Base-by-base conservation (phyloP, 2,113 vertebrate genomes). In the Felis chaus region DNA sequence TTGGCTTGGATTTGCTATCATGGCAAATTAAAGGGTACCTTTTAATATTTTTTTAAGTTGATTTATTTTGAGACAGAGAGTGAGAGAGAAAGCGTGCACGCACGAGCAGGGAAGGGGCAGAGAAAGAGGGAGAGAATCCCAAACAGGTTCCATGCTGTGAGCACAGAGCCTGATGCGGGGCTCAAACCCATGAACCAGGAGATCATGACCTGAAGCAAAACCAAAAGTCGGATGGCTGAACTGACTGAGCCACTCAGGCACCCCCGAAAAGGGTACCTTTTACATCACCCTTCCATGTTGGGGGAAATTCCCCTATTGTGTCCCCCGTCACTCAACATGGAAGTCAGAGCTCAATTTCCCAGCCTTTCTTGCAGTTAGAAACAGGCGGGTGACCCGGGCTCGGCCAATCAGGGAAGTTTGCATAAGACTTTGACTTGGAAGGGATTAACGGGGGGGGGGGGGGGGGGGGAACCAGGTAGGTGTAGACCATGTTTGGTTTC, bases 341-440 rank as follows among this genome's bases (percentile, higher is more conserved):
- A 86, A 92, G 25, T 96, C 92, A 88, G 68, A 89, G 53, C 41
- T 97, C 83, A 92, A 57, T 90, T 94, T 94, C 84, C 63, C 74
- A 95, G 73, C 1, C 39, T 88, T 94, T 68, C 12, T 57, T 97
- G 79, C 61, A 89, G 6, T 65, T 83, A 71, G 25, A 96, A 95
- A 95, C 29, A 65, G 36, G 31, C 19, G 68, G 21, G 18, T 93
- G 63, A 87, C 4, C 4, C 48, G 83, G 16, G 55, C 18, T 86
- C 63, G 13, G 80, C 65, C 53, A 86, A 73, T 82, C 61, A 79
- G 16, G 63, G 45, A 55, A 66, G 57, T 10, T 78, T 50, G 68
- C 14, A 13, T 41, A 80, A 86, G 61, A 91, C 41, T 66, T 61
- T 91, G 79, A 69, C 25, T 91, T 91, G 45, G 31, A 92, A 92